phyloP scores from a whole-genome alignment of 2,797 vertebrate species.

The Chanos chanos region DNA sequence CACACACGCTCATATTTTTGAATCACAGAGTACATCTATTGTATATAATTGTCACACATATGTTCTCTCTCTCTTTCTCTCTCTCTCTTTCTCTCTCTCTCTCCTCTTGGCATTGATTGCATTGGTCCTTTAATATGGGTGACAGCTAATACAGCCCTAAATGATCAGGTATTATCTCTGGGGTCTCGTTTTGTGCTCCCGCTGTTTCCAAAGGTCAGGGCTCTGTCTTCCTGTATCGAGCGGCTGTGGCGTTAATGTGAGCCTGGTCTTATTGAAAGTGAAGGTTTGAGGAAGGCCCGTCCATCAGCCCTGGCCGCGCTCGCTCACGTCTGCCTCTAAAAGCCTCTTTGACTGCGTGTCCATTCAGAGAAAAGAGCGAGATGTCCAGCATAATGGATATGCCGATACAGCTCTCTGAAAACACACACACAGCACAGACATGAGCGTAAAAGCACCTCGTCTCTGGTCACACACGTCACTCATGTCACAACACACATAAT shows the following conservation, averaged over 20 bases:
- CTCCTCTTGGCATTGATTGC: slow-evolving; percentile 56
- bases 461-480: no score
- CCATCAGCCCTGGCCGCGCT: slow-evolving; percentile 42
- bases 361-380: slow-evolving; percentile 45
- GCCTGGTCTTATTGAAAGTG: slow-evolving; percentile 57
- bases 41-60: no score
- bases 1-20: no score
- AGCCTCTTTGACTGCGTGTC: slow-evolving; percentile 48
- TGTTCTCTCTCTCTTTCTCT: no score
- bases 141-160: slow-evolving; percentile 69
- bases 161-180: slow-evolving; percentile 72
- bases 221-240: slow-evolving; percentile 69
- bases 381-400: slow-evolving; percentile 54
- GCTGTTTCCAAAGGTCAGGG: slow-evolving; percentile 71
- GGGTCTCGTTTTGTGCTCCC: slow-evolving; percentile 63
- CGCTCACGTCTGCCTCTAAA: slow-evolving; percentile 51
- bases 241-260: slow-evolving; percentile 56
- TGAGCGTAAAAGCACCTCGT: background rate
- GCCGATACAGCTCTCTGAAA: slow-evolving; percentile 53
- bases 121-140: slow-evolving; percentile 64
- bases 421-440: slow-evolving; percentile 21
- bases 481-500: no score
- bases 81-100: slow-evolving; percentile 25
- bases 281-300: slow-evolving; percentile 52
- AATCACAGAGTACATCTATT: no score